Evolutionary conservation across 2,797 vertebrate genomes (phyloP).

Genomic region (Gadopsis marmoratus): DNA sequence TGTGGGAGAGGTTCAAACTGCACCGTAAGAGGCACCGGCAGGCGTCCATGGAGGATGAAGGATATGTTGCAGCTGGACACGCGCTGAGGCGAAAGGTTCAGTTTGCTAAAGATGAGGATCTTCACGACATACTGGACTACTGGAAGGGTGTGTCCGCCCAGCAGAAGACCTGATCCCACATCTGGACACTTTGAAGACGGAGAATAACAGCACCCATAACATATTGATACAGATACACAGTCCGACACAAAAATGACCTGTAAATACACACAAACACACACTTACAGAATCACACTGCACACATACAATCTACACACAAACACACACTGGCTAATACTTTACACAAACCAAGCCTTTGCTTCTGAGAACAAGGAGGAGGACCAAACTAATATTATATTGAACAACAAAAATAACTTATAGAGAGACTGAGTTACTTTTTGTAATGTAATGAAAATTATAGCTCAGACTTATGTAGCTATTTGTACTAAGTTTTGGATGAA

Average conservation of each 20-base stretch:
- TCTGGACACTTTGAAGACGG: conserved; percentile 41
- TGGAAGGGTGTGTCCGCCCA: conserved; percentile 99
- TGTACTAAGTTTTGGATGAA: conserved; percentile 79
- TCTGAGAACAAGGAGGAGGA: conserved; percentile 72
- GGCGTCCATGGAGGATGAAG: conserved; percentile 88
- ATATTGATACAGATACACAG: conserved; percentile 48
- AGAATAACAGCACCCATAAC: conserved; percentile 47
- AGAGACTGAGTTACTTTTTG: conserved; percentile 76
- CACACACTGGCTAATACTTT: conserved; percentile 42
- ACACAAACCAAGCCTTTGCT: conserved; percentile 76
- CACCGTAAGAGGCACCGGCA: conserved; percentile 95
- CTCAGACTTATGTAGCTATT: conserved; percentile 83
- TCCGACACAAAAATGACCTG: conserved; percentile 64
- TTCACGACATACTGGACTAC: conserved; percentile 99
- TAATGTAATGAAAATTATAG: conserved; percentile 79
- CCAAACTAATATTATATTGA: conserved; percentile 77
- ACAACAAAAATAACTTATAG: conserved; percentile 71
- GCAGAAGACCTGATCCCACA: conserved; percentile 93
- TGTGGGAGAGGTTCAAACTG: conserved; percentile 97
- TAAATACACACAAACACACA: conserved; percentile 75
- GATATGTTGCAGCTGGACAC: conserved; percentile 96
- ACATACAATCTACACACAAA: conserved; percentile 30
- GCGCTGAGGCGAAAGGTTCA: conserved; percentile 98
- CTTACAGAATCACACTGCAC: conserved; percentile 24
- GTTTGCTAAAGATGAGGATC: conserved; percentile 99